phyloP scores from a whole-genome alignment of 2,113 vertebrate species.

The Girardinichthys multiradiatus region DNA sequence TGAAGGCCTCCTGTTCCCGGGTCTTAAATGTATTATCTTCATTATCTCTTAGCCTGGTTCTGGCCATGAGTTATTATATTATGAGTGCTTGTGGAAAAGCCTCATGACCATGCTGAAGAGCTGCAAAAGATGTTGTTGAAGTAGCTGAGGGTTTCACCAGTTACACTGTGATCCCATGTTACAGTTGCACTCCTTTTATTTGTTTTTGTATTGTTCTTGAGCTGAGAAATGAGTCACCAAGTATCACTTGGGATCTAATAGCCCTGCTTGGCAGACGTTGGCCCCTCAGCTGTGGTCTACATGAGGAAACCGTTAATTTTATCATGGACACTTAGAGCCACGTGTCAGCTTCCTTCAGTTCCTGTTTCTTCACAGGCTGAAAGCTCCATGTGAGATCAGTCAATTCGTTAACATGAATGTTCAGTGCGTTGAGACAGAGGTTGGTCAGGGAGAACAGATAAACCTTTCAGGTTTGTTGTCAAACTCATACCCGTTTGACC shows the following conservation, averaged over 20 bases:
- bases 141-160: slow-evolving; percentile 5
- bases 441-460: slow-evolving; percentile 27
- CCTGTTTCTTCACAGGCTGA: slow-evolving; percentile 39
- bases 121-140: slow-evolving; percentile 25
- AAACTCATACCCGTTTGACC: slow-evolving; percentile 11
- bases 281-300: slow-evolving; percentile 67
- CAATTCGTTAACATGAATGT: slow-evolving; percentile 50
- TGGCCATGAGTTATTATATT: slow-evolving; percentile 49
- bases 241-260: slow-evolving; percentile 58
- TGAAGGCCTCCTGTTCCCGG: slow-evolving; percentile 60
- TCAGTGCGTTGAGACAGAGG: slow-evolving; percentile 34
- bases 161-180: slow-evolving; percentile 9
- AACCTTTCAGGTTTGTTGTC: slow-evolving; percentile 28
- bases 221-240: slow-evolving; percentile 62
- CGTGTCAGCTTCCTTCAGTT: slow-evolving; percentile 47
- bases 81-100: slow-evolving; percentile 32
- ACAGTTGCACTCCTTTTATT: slow-evolving; percentile 21
- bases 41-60: slow-evolving; percentile 65
- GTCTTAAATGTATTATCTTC: slow-evolving; percentile 72
- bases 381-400: slow-evolving; percentile 54
- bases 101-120: slow-evolving; percentile 28
- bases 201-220: slow-evolving; percentile 34
- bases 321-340: slow-evolving; percentile 58
- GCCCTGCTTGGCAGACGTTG: slow-evolving; percentile 58
- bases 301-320: slow-evolving; percentile 42